Percentiles rank a stretch among this genome's conserved stretches.
phyloP scores from a whole-genome alignment of 1,140 invertebrate species.

The Drosophila quadrilineata region DNA sequence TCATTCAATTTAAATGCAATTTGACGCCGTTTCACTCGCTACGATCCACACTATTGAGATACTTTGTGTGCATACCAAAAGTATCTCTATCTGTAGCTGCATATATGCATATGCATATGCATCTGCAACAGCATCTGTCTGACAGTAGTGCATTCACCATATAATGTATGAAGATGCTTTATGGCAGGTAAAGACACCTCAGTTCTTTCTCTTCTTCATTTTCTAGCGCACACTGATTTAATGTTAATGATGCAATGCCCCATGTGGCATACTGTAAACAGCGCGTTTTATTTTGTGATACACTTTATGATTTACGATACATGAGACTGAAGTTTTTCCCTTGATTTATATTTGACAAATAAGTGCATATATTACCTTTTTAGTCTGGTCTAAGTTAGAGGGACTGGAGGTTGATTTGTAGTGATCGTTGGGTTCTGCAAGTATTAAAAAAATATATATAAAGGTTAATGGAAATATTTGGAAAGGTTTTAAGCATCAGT shows the following conservation, averaged over 20 bases:
- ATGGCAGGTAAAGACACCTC: conserved; percentile 49
- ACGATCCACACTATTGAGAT: conserved; percentile 30
- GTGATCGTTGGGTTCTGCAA: conserved; percentile 64
- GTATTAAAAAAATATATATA: conserved; percentile 1
- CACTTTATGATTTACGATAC: conserved; percentile 68
- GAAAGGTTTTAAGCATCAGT: neutral
- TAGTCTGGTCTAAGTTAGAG: conserved; percentile 23
- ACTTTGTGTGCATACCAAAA: conserved; percentile 8
- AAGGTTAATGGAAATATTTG: neutral
- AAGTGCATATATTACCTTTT: conserved; percentile 53
- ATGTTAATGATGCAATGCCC: conserved; percentile 69
- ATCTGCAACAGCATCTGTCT: conserved; percentile 44
- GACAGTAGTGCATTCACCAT: too few relatives aligned
- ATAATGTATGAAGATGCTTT: conserved; percentile 18
- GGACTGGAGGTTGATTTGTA: conserved; percentile 22
- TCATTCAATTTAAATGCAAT: conserved; percentile 78
- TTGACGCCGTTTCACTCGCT: conserved; percentile 69
- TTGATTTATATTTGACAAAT: conserved; percentile 16
- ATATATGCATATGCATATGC: conserved; percentile 17
- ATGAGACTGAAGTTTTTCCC: conserved; percentile 47
- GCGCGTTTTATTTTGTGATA: conserved; percentile 66
- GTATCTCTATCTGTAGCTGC: too few relatives aligned
- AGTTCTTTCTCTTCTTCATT: conserved; percentile 5
- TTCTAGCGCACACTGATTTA: conserved; percentile 41
- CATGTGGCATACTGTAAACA: conserved; percentile 60